These are phyloP conservation scores for Luidia sarsii DNA, from an alignment of 53 echinoderm and acorn worm genomes.

Conservation along the genomic window DNA sequence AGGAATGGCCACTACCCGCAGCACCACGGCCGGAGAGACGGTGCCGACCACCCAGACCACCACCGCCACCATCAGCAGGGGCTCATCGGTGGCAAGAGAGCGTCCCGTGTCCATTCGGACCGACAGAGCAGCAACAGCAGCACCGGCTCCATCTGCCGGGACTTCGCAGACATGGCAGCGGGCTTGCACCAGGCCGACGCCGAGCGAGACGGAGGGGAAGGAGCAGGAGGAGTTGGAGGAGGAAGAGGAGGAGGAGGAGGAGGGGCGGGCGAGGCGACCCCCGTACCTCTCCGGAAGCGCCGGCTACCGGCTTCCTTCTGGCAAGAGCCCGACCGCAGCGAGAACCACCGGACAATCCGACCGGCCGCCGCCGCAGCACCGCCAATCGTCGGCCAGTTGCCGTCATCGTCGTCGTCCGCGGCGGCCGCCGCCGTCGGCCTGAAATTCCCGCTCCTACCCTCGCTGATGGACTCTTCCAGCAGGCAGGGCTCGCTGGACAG, in stretches of 20 bases:
- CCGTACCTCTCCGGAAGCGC: slow-evolving; percentile 88
- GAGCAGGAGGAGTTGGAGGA: too few species aligned
- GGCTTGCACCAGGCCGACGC: slow-evolving; percentile 1
- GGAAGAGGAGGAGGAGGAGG: background rate
- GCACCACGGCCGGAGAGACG: slow-evolving; percentile 2
- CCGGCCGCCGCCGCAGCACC: background rate
- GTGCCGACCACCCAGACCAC: too few species aligned
- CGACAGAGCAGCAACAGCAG: background rate
- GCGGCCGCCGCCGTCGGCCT: background rate
- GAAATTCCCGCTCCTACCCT: slow-evolving; percentile 23
- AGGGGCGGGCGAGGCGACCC: slow-evolving; percentile 39
- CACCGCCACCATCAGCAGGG: too few species aligned
- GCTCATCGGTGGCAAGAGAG: background rate
- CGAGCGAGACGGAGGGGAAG: background rate
- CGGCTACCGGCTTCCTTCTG: slow-evolving; percentile 96
- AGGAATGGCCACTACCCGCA: too few species aligned
- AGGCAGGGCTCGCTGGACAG: slow-evolving; percentile 50
- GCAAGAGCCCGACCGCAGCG: slow-evolving; percentile 92
- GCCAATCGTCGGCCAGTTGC: background rate
- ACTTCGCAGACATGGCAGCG: slow-evolving; percentile 38
- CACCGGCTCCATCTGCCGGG: background rate
- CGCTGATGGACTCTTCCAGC: slow-evolving; percentile 26
- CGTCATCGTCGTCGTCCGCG: background rate
- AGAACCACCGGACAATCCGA: slow-evolving; percentile 52
- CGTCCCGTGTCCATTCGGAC: background rate